Conservation (phyloP, 2,797 vertebrate species). For the Phrynocephalus forsythii region DNA sequence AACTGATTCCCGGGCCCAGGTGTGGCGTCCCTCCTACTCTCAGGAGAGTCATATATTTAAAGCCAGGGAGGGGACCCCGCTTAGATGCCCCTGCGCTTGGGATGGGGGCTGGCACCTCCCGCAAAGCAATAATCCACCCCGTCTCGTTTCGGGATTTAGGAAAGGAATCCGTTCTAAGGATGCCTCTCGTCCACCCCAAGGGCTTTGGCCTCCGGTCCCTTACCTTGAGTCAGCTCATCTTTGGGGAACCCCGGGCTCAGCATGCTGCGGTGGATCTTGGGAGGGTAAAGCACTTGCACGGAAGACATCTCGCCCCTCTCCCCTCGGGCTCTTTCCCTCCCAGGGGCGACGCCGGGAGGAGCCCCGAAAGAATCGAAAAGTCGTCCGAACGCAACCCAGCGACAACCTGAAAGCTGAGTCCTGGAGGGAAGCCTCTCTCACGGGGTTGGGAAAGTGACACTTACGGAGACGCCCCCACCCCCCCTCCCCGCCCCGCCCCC, state of each 20-base stretch:
- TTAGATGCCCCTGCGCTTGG: no score
- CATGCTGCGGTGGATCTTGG: conserved; percentile 58
- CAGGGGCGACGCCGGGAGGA: neutral
- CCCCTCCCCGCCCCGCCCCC: neutral
- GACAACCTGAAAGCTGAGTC: neutral
- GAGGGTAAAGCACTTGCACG: conserved; percentile 56
- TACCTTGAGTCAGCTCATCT: conserved; percentile 53
- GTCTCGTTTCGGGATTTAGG: no score
- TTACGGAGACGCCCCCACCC: neutral
- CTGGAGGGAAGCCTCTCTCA: neutral
- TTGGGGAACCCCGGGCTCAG: conserved; percentile 52
- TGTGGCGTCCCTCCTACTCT: no score
- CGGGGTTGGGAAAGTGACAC: neutral
- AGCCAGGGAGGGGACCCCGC: no score
- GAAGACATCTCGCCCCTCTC: conserved; percentile 46
- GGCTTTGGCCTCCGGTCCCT: neutral
- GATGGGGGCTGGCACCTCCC: no score
- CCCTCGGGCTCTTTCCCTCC: neutral
- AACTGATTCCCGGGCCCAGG: neutral
- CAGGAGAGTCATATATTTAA: no score
- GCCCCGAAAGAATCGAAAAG: neutral
- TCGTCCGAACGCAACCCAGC: neutral
- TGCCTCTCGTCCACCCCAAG: neutral
- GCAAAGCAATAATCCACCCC: no score
- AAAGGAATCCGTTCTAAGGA: no score